Conservation (phyloP, 2,113 vertebrate genomes). For the Aix galericulata region DNA sequence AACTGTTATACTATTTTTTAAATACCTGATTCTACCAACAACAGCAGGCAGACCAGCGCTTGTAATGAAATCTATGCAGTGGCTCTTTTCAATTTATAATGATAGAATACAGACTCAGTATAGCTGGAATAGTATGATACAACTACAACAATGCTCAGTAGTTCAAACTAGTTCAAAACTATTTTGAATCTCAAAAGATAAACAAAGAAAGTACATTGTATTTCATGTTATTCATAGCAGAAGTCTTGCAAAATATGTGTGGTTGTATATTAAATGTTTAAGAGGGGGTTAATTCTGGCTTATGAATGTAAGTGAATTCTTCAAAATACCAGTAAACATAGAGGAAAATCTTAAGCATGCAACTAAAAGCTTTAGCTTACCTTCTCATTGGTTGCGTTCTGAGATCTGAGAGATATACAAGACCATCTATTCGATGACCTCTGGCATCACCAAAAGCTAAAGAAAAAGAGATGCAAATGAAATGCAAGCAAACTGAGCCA, state of each 20-base stretch:
- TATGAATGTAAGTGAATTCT: neutral
- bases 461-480: neutral
- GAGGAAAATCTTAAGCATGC: neutral
- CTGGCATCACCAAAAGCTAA: conserved; percentile 74
- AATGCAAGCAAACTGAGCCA: neutral
- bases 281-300: neutral
- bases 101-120: neutral
- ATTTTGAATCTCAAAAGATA: neutral
- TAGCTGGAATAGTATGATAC: neutral
- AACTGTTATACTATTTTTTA: neutral
- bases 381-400: conserved; percentile 75
- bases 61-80: neutral
- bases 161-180: neutral
- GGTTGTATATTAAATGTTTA: neutral
- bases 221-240: neutral
- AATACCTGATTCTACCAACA: neutral
- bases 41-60: neutral
- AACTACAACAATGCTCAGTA: neutral
- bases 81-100: neutral
- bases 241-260: neutral
- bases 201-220: neutral
- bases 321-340: neutral
- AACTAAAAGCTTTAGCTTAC: conserved; percentile 24
- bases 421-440: conserved; percentile 75
- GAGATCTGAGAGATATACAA: conserved; percentile 74